Base-by-base conservation (phyloP, 1,140 invertebrate genomes). In the Drosophila prosaltans region DNA sequence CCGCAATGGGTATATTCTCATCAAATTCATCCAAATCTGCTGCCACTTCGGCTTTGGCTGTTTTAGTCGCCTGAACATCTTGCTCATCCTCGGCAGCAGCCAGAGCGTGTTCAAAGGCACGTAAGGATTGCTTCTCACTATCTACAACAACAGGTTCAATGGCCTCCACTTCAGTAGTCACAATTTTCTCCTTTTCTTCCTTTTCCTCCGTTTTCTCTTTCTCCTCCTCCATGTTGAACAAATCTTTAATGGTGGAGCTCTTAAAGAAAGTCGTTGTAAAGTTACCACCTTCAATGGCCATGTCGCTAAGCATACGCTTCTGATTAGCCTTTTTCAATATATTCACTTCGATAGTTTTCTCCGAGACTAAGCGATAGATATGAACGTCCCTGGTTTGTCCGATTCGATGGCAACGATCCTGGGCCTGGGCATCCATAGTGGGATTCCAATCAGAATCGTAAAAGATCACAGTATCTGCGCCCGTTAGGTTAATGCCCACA, bases 401-500 rank as follows among this genome's bases (percentile, higher is more conserved):
- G 91, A 99, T 99, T 80, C 99, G 95, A 93, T 99, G 98, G 93
- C 98, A 99, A 78, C 98, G 94, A 93, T 99, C 99, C 93, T 99
- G 98, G 64, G 99, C 98, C 93, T 98, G 99, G 54, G 98, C 98
- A 95, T 99, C 98, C 98, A 99, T 99, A 0, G 98, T 99, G 51
- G 99, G 98, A 95, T 99, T 99, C 99, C 99, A 99, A 93, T 99
- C 99, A 74, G 98, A 99, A 93, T 99, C 99, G 93, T 99, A 99
- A 93, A 99, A 99, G 91, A 99, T 97, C 51, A 99, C 99, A 78
- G 98, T 99, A 93, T 99, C 99, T 36, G 99, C 99, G 62, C 99
- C 99, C 8, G 98, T 99, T 63, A 99, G 94, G 95, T 99, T 99
- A 11, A 99, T 97, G 67, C 99, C 99, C 58, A 99, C 96, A 79